Evolutionary conservation across 2,113 vertebrate species (phyloP).

Genomic region (Rynchops niger): DNA sequence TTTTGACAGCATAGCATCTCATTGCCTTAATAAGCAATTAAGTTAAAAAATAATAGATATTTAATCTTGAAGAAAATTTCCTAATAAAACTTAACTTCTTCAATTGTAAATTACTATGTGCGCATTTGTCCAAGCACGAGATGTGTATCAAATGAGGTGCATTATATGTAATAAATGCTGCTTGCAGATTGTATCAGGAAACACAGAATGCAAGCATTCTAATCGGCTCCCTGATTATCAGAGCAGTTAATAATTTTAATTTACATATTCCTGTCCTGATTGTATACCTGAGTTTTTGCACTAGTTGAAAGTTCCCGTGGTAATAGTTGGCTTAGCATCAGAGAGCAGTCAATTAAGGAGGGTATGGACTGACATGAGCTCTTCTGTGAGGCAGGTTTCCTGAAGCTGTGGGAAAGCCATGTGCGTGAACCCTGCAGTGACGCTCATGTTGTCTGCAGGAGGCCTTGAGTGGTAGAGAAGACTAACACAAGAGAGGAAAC

Average conservation of each 20-base stretch:
- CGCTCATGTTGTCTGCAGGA: neutral
- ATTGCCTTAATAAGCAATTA: neutral
- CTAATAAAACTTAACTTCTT: neutral
- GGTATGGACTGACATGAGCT: rapidly evolving
- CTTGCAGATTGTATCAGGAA: neutral
- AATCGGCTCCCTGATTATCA: neutral
- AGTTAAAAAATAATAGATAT: neutral
- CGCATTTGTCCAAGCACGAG: neutral
- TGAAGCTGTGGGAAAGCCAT: neutral
- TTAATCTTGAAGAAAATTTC: neutral
- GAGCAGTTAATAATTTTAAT: rapidly evolving
- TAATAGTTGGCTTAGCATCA: neutral
- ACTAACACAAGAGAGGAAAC: neutral
- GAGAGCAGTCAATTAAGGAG: neutral
- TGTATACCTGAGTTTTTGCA: neutral
- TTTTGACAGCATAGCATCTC: neutral
- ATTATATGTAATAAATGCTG: rapidly evolving
- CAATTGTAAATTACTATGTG: neutral
- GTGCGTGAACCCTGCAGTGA: neutral
- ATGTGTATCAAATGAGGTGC: neutral
- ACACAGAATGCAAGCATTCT: rapidly evolving
- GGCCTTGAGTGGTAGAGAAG: neutral
- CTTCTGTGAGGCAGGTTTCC: neutral
- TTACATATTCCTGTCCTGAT: neutral
- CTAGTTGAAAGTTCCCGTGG: neutral